A percentile compares a stretch with the other conserved stretches of the same genome.
These are phyloP conservation scores for Zophobas atratus DNA, from an alignment of 1,140 invertebrate genomes.

Conservation along the genomic window DNA sequence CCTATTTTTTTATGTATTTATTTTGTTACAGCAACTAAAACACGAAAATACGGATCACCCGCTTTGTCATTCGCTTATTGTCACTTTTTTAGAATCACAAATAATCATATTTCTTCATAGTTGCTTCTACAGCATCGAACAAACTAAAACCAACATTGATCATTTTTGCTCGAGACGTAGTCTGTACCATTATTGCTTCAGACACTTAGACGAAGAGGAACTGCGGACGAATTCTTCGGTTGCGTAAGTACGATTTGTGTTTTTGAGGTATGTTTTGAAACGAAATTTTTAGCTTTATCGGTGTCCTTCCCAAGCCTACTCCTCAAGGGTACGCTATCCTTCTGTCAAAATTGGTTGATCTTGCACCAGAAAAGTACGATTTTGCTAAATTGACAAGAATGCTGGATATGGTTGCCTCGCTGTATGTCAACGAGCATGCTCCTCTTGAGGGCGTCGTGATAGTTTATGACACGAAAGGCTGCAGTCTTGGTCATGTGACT, in stretches of 20 bases:
- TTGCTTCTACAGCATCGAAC: slow-evolving; percentile 74
- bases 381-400: slow-evolving; percentile 61
- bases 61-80: no score
- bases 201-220: slow-evolving; percentile 45
- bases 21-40: no score
- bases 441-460: slow-evolving; percentile 71
- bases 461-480: neutral
- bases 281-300: slow-evolving; percentile 54
- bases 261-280: slow-evolving; percentile 57
- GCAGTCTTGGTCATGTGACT: slow-evolving; percentile 70
- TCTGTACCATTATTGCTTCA: slow-evolving; percentile 73
- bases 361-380: slow-evolving; percentile 72
- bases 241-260: neutral
- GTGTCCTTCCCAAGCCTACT: slow-evolving; percentile 69
- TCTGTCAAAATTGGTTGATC: slow-evolving; percentile 70
- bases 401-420: slow-evolving; percentile 74
- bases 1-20: no score
- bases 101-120: slow-evolving; percentile 75
- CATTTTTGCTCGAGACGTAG: slow-evolving; percentile 75
- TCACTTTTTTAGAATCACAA: no score
- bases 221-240: slow-evolving; percentile 59
- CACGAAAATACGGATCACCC: no score
- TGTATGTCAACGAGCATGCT: slow-evolving; percentile 70
- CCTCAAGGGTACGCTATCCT: slow-evolving; percentile 72
- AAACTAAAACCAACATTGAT: slow-evolving; percentile 75